Percentiles rank a stretch among this genome's conserved stretches.
These are phyloP conservation scores for Folsomia manolachei DNA, from an alignment of 2,888 invertebrate genomes.

Conservation along the genomic window DNA sequence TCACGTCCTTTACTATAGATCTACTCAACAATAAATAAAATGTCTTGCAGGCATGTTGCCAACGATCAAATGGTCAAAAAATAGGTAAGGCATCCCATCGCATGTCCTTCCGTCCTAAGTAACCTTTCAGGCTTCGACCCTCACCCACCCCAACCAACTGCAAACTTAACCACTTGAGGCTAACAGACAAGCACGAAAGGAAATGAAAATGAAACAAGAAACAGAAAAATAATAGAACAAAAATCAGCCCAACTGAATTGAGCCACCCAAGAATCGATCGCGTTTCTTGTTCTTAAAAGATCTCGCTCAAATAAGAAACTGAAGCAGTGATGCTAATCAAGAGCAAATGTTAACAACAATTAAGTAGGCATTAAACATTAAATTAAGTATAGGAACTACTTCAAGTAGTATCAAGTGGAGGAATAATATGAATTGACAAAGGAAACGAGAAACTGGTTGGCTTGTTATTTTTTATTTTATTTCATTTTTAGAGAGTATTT, in stretches of 20 bases:
- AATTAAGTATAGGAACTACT: no score
- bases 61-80: not conserved
- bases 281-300: not conserved
- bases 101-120: not conserved
- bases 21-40: no score
- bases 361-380: conserved; percentile 14
- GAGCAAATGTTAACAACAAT: conserved; percentile 9
- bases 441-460: not conserved
- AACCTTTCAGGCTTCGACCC: no score
- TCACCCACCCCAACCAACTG: not conserved
- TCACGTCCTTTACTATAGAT: no score
- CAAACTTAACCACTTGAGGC: not conserved
- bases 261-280: conserved; percentile 5
- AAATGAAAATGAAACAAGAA: no score
- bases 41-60: not conserved
- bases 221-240: no score
- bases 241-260: not conserved
- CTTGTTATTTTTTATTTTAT: no score
- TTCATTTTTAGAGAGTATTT: no score
- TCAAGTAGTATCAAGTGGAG: no score
- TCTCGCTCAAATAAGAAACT: no score
- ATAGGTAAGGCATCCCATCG: not conserved
- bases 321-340: conserved; percentile 1
- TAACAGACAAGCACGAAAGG: not conserved
- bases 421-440: not conserved